These are phyloP conservation scores for Rhynchophorus ferrugineus DNA, from an alignment of 1,140 invertebrate species.

Conservation along the genomic window DNA sequence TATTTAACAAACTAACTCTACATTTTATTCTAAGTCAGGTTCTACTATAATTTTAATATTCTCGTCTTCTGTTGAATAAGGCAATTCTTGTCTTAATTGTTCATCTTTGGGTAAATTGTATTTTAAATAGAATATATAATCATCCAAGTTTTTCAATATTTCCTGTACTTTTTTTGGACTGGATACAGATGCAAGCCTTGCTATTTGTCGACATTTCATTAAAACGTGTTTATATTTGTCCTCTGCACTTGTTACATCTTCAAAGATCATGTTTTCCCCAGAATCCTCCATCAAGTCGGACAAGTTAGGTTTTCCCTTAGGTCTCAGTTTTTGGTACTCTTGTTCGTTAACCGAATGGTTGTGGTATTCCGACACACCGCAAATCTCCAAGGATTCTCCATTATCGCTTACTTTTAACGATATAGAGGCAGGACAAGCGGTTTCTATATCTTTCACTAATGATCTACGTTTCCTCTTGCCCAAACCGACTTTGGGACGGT, in stretches of 20 bases:
- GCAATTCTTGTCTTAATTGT: constrained; percentile 1
- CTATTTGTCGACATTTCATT: constrained; percentile 15
- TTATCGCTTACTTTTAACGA: constrained; percentile 5
- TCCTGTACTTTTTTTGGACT: neutral
- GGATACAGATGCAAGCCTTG: constrained; percentile 8
- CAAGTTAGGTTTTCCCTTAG: neutral
- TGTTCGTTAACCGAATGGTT: constrained; percentile 16
- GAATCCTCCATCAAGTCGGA: neutral
- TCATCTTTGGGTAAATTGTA: constrained; percentile 8
- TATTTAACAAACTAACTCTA: neutral
- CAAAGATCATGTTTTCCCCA: neutral
- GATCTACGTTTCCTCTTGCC: constrained; percentile 15
- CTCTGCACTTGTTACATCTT: neutral
- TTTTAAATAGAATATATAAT: constrained; percentile 18
- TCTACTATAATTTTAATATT: constrained; percentile 14
- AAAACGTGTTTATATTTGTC: constrained; percentile 8
- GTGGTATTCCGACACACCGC: constrained; percentile 5
- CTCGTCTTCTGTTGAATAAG: neutral
- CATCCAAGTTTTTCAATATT: constrained; percentile 18
- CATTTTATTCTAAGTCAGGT: neutral
- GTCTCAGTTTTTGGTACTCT: constrained; percentile 7
- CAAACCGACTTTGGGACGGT: neutral
- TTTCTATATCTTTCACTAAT: constrained; percentile 4
- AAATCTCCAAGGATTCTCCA: constrained; percentile 10
- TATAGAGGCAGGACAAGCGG: constrained; percentile 13